Percentiles rank a stretch among this genome's conserved stretches.
phyloP scores from a whole-genome alignment of 1,140 invertebrate genomes.

The Meteorus sp. region DNA sequence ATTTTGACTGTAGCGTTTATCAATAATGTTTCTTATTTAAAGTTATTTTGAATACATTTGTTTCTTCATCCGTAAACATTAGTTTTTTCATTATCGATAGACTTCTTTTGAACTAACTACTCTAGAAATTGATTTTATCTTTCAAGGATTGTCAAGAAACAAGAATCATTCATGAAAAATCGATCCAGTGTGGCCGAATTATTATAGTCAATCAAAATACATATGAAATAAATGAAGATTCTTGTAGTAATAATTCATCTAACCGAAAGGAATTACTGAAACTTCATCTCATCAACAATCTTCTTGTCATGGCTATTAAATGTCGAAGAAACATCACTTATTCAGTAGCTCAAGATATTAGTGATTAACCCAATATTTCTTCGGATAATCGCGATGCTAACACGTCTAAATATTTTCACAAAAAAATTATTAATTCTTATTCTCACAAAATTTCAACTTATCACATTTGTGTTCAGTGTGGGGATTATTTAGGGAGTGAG shows the following conservation, averaged over 20 bases:
- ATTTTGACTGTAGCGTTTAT: no score
- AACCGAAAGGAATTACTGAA: not conserved
- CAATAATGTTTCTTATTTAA: no score
- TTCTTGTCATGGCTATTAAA: slow-evolving; percentile 4
- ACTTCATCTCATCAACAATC: not conserved
- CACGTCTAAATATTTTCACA: not conserved
- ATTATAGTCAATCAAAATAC: not conserved
- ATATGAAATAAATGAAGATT: not conserved
- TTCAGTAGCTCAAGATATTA: not conserved
- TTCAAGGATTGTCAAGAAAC: not conserved
- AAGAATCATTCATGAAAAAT: not conserved
- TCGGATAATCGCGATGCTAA: not conserved
- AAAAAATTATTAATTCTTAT: not conserved
- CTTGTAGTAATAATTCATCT: not conserved
- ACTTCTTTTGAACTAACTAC: not conserved
- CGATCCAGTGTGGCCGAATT: not conserved
- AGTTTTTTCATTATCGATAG: not conserved
- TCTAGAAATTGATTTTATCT: not conserved
- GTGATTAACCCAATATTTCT: not conserved
- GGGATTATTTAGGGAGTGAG: not conserved
- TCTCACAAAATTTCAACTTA: not conserved
- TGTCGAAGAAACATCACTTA: not conserved
- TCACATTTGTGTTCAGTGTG: not conserved
- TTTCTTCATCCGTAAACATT: not conserved
- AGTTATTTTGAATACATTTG: no score